Percentiles rank a stretch among this genome's conserved stretches.
phyloP scores from a whole-genome alignment of 2,888 invertebrate genomes.

The Vandiemenella viatica region DNA sequence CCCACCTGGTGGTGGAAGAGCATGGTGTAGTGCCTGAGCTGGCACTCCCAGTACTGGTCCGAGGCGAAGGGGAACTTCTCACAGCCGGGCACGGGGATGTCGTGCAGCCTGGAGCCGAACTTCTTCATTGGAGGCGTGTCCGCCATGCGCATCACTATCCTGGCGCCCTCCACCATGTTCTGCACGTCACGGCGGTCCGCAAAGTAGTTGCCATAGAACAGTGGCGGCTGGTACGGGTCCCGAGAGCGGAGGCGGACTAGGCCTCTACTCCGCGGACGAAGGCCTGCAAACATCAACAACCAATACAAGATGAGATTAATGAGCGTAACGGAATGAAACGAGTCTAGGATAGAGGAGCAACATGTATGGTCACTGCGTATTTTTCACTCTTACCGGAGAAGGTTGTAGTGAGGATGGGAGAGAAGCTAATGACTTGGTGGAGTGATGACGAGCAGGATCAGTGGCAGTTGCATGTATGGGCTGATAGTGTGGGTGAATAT shows the following conservation, averaged over 20 bases:
- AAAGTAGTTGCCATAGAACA: constrained; percentile 85
- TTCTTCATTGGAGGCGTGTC: constrained; percentile 63
- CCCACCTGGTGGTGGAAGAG: constrained; percentile 76
- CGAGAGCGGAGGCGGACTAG: constrained; percentile 63
- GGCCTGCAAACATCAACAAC: constrained; percentile 17
- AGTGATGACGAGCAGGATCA: too few relatives aligned
- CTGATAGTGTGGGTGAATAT: too few relatives aligned
- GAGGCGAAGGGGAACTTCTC: constrained; percentile 51
- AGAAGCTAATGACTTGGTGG: too few relatives aligned
- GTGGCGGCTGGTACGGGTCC: constrained; percentile 69
- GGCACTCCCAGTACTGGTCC: constrained; percentile 78
- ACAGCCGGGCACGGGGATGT: constrained; percentile 69
- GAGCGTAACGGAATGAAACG: too few relatives aligned
- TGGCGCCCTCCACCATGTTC: constrained; percentile 19
- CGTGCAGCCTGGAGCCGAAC: constrained; percentile 63
- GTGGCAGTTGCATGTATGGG: too few relatives aligned
- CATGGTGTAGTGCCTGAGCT: constrained; percentile 61
- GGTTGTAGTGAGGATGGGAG: too few relatives aligned
- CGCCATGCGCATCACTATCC: constrained; percentile 37
- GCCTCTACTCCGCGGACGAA: constrained; percentile 78
- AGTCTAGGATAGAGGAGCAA: too few relatives aligned
- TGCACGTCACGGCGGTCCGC: constrained; percentile 34
- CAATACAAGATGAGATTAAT: too few relatives aligned
- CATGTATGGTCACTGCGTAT: too few relatives aligned
- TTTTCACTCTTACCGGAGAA: too few relatives aligned